Percentiles rank a stretch among this genome's conserved stretches.
Conservation (phyloP, 2,797 vertebrate genomes). For the Trachops cirrhosus region DNA sequence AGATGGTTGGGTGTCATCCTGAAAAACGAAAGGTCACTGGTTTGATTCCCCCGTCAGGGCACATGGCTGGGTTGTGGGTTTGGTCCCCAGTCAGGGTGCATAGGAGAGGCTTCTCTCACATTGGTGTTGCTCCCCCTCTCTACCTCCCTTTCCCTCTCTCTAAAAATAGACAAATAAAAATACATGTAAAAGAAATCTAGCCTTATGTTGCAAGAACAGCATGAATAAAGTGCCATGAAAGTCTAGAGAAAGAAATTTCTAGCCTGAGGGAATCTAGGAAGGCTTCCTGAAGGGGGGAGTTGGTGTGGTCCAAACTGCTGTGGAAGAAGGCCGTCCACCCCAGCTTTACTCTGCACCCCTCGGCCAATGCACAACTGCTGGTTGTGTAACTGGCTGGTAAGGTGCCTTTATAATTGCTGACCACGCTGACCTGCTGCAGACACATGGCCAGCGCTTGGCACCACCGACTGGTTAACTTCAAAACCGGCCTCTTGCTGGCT, state of each 20-base stretch:
- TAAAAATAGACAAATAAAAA: too few relatives aligned
- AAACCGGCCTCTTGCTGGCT: not conserved
- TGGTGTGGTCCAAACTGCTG: not conserved
- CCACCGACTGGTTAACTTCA: not conserved
- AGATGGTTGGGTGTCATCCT: not conserved
- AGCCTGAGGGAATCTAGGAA: not conserved
- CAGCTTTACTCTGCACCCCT: not conserved
- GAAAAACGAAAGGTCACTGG: not conserved
- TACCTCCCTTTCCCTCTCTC: too few relatives aligned
- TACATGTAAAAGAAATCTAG: not conserved
- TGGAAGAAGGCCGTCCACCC: not conserved
- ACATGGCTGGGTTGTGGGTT: too few relatives aligned
- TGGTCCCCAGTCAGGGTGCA: not conserved
- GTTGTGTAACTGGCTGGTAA: conserved; percentile 44
- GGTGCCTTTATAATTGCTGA: not conserved
- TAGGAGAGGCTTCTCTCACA: not conserved
- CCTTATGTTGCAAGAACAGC: not conserved
- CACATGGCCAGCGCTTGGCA: not conserved
- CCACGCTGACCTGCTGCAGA: not conserved
- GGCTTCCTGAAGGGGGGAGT: not conserved
- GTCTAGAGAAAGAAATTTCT: not conserved
- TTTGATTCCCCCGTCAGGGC: not conserved
- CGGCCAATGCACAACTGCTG: not conserved
- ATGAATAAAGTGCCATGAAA: not conserved
- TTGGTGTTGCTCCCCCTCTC: not conserved